Evolutionary conservation across 1,140 invertebrate genomes (phyloP), one percentile per base, ranked within the genome.

Genomic region (Formica selysi): DNA sequence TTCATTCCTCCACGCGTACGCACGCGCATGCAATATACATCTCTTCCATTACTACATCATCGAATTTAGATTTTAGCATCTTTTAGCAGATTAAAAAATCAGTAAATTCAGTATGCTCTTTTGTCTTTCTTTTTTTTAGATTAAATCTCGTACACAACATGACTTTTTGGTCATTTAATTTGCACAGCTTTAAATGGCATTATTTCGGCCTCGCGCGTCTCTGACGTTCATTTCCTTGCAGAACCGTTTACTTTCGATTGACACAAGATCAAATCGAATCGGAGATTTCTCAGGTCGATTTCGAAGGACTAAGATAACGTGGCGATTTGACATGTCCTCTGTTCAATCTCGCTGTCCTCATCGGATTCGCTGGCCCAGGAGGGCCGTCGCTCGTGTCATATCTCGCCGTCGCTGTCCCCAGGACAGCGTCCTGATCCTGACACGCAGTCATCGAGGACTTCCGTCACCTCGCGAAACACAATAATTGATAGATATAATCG

Each of bases 361-460:
- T 94, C 93, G 4, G 93, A 90, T 64, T 94, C 93, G 64, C 93
- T 94, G 4, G 89, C 92, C 93, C 93, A 94, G 16, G 93, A 94
- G 89, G 92, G 88, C 91, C 90, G 92, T 71, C 90, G 92, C 62
- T 93, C 93, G 51, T 93, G 93, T 94, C 93, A 94, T 79, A 94
- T 94, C 70, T 93, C 93, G 32, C 89, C 91, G 38, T 93, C 91
- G 65, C 89, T 93, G 7, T 93, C 93, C 2, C 64, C 90, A 16
- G 90, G 61, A 48, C 88, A 84, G 44, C 89, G 89, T 19, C 88
- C 86, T 86, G 91, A 76, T 62, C 93, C 93, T 16, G 91, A 89
- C 16, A 92, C 59, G 16, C 90, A 91, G n/a, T 94, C 93, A 59
- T 94, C 93, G 51, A 94, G 67, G 10, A 94, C 92, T 68, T 94